A percentile compares a stretch with the other conserved stretches of the same genome.
phyloP scores from a whole-genome alignment of 2,888 invertebrate genomes.

The Drosophila anceps region DNA sequence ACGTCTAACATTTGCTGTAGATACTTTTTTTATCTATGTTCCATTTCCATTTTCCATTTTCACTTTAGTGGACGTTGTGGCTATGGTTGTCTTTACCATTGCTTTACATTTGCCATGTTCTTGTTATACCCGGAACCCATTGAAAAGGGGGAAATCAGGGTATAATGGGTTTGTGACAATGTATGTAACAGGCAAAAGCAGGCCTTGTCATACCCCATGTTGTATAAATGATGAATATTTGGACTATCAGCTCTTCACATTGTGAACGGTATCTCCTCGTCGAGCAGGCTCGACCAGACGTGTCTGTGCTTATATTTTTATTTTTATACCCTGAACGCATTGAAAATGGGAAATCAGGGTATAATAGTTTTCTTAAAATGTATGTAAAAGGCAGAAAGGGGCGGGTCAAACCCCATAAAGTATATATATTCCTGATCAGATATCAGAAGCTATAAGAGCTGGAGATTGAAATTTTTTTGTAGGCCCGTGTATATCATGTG shows the following conservation, averaged over 20 bases:
- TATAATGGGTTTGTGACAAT: background rate
- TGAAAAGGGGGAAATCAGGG: background rate
- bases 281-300: no score
- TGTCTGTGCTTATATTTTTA: no score
- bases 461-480: no score
- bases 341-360: no score
- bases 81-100: conserved; percentile 1
- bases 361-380: no score
- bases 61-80: conserved; percentile 28
- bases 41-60: conserved; percentile 47
- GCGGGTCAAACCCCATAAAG: no score
- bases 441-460: background rate
- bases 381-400: no score
- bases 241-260: no score
- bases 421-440: background rate
- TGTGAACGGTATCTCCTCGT: no score
- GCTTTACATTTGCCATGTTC: conserved; percentile 4
- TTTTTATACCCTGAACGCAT: no score
- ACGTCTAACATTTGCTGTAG: conserved; percentile 14
- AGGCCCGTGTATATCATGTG: no score
- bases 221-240: no score
- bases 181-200: background rate
- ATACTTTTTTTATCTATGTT: conserved; percentile 40
- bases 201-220: background rate
- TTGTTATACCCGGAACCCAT: background rate